Conservation (phyloP, 2,888 invertebrate species). For the Sinopyrophorus schimmeli region DNA sequence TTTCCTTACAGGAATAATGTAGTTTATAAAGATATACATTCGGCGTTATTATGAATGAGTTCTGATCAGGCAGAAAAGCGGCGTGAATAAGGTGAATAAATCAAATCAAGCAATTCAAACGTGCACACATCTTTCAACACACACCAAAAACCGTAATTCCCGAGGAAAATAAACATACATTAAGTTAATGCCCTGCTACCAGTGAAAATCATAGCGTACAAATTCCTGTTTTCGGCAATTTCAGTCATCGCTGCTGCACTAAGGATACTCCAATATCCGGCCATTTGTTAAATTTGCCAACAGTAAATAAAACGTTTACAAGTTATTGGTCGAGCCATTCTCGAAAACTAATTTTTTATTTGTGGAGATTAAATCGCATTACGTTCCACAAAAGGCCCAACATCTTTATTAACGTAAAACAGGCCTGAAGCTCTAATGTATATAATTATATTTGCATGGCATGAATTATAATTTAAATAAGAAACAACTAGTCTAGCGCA, state of each 20-base stretch:
- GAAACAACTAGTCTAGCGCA: constrained; percentile 8
- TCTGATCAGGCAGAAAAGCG: constrained; percentile 8
- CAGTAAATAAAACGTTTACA: constrained; percentile 27
- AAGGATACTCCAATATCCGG: constrained; percentile 31
- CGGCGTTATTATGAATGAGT: neutral
- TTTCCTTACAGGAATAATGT: no score
- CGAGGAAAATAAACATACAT: constrained; percentile 23
- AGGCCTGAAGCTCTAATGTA: constrained; percentile 20
- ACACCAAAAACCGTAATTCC: constrained; percentile 19
- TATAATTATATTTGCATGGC: constrained; percentile 29
- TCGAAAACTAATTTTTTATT: constrained; percentile 29
- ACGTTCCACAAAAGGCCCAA: no score
- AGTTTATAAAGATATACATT: no score
- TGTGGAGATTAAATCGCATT: constrained; percentile 29
- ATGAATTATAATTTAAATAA: constrained; percentile 30
- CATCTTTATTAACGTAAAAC: no score
- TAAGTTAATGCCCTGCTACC: constrained; percentile 11
- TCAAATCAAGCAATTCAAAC: constrained; percentile 19
- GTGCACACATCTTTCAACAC: constrained; percentile 6
- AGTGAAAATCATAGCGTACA: constrained; percentile 17
- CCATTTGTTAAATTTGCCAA: constrained; percentile 29
- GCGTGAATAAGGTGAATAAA: constrained; percentile 18
- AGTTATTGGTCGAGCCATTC: constrained; percentile 27
- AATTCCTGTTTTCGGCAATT: constrained; percentile 19
- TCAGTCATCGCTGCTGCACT: constrained; percentile 15